Conservation (phyloP, 2,113 vertebrate genomes). For the Thamnaconus septentrionalis region DNA sequence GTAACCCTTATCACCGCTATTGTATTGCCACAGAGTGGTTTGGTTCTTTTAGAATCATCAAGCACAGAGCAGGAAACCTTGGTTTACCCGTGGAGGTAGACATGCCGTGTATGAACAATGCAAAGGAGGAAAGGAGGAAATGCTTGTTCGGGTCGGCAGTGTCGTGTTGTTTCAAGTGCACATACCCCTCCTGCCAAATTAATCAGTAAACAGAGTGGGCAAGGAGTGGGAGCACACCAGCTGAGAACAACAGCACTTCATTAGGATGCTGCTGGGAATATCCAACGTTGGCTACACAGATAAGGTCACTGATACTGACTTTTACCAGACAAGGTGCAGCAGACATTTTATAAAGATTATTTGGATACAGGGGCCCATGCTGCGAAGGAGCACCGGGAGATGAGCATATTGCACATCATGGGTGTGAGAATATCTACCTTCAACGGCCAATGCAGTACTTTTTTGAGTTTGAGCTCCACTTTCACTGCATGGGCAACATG, state of each 20-base stretch:
- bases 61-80: not conserved
- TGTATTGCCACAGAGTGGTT: too few species aligned
- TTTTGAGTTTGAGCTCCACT: too few species aligned
- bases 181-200: slow-evolving; percentile 58
- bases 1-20: too few species aligned
- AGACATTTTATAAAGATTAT: slow-evolving; percentile 38
- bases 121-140: slow-evolving; percentile 34
- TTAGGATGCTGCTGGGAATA: slow-evolving; percentile 46
- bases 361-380: slow-evolving; percentile 21
- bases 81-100: slow-evolving; percentile 17
- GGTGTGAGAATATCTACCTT: too few species aligned
- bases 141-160: slow-evolving; percentile 47
- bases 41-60: too few species aligned
- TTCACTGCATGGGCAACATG: too few species aligned
- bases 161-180: slow-evolving; percentile 49
- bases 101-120: slow-evolving; percentile 32
- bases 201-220: slow-evolving; percentile 50
- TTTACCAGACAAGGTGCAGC: slow-evolving; percentile 27
- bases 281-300: slow-evolving; percentile 51
- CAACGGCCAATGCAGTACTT: too few species aligned
- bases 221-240: slow-evolving; percentile 46
- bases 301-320: slow-evolving; percentile 50
- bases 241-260: slow-evolving; percentile 54
- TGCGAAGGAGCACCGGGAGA: slow-evolving; percentile 6
- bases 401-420: too few species aligned